Conservation (phyloP, 2,888 invertebrate genomes). For the Campoplex nolae region DNA sequence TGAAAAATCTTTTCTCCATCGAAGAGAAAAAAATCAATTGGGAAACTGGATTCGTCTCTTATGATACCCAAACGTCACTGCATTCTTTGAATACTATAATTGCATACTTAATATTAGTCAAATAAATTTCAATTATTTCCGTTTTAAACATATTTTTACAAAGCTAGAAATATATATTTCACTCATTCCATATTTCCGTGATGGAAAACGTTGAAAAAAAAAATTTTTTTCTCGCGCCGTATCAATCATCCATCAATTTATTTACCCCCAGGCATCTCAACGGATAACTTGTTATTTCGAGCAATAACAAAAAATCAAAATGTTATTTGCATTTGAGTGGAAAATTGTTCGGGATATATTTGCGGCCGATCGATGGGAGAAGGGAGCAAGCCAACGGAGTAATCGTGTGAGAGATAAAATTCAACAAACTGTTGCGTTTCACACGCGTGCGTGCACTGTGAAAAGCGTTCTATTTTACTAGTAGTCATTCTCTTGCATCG, state of each 20-base stretch:
- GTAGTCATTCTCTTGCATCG: slow-evolving; percentile 60
- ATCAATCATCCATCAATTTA: background rate
- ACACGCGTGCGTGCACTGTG: slow-evolving; percentile 43
- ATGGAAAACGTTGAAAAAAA: no score
- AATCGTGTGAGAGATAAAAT: slow-evolving; percentile 50
- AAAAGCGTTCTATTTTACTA: slow-evolving; percentile 36
- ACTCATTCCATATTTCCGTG: no score
- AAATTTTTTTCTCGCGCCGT: no score
- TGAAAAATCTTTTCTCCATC: background rate
- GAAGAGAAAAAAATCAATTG: background rate
- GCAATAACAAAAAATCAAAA: slow-evolving; percentile 5
- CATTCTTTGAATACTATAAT: no score
- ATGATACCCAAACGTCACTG: no score
- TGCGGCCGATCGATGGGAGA: background rate
- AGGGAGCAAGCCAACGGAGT: slow-evolving; percentile 42
- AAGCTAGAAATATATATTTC: no score
- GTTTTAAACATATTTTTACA: no score
- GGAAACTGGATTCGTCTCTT: no score
- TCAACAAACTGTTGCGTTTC: slow-evolving; percentile 66
- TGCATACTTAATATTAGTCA: no score
- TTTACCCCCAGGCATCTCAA: background rate
- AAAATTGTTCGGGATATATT: slow-evolving; percentile 52
- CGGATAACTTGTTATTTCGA: slow-evolving; percentile 6
- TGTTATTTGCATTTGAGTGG: slow-evolving; percentile 55
- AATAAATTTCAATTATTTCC: no score